Evolutionary conservation across 2,888 invertebrate species (phyloP).

Genomic region (Luperina testacea): DNA sequence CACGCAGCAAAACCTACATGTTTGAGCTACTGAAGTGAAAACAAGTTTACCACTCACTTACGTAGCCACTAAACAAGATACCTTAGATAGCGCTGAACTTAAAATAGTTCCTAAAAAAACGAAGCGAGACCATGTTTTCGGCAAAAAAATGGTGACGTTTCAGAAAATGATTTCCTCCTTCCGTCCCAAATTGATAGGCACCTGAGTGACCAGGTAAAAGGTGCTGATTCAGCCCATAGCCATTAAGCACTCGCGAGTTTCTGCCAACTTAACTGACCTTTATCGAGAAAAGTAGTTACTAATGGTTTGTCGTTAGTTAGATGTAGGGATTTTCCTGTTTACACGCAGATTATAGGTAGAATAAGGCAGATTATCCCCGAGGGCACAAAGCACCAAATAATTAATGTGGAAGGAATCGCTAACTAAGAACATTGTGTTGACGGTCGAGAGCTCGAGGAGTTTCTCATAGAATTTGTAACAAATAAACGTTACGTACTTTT

Average conservation of each 20-base stretch:
- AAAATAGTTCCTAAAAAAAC: not conserved
- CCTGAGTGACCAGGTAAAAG: conserved; percentile 39
- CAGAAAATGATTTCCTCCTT: conserved; percentile 34
- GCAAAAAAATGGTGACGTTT: conserved; percentile 30
- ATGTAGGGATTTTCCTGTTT: conserved; percentile 56
- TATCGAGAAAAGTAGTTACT: conserved; percentile 57
- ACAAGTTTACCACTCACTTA: conserved; percentile 38
- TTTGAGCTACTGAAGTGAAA: too few relatives aligned
- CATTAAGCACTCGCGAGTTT: conserved; percentile 55
- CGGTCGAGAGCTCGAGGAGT: not conserved
- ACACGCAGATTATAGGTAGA: conserved; percentile 51
- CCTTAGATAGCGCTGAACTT: not conserved
- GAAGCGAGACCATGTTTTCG: not conserved
- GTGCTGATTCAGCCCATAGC: conserved; percentile 59
- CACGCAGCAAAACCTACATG: too few relatives aligned
- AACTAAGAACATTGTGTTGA: conserved; percentile 42
- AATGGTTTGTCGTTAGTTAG: conserved; percentile 56
- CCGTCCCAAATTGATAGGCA: conserved; percentile 44
- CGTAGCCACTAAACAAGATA: conserved; percentile 6
- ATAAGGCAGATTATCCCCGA: conserved; percentile 49
- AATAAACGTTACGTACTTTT: conserved; percentile 40
- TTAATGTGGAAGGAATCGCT: conserved; percentile 49
- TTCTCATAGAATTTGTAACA: conserved; percentile 16
- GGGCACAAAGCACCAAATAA: conserved; percentile 43
- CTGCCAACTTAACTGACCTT: conserved; percentile 48